Conservation (phyloP, 2,888 invertebrate genomes). For the Tachina fera region DNA sequence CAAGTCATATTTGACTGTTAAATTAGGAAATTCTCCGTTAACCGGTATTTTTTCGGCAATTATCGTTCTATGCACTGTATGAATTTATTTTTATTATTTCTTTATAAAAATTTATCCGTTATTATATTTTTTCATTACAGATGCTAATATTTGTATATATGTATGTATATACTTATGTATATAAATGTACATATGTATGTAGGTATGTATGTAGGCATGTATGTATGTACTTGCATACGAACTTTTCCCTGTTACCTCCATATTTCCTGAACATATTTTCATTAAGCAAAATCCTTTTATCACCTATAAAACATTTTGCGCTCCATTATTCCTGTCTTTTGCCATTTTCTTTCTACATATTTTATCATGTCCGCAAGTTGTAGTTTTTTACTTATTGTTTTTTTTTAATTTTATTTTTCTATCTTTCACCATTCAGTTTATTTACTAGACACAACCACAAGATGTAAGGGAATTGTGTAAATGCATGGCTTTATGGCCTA, state of each 20-base stretch:
- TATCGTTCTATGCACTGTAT: too few species aligned
- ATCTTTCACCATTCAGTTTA: conserved; percentile 33
- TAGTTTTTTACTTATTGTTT: not conserved
- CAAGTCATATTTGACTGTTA: too few species aligned
- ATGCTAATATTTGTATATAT: too few species aligned
- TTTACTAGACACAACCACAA: conserved; percentile 63
- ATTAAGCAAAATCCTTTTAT: conserved; percentile 65
- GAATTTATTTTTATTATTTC: too few species aligned
- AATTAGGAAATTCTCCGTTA: too few species aligned
- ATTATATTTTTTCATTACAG: too few species aligned
- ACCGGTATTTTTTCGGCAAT: too few species aligned
- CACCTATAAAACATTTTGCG: conserved; percentile 60
- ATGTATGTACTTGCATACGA: not conserved
- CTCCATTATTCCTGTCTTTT: conserved; percentile 18
- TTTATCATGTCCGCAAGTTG: conserved; percentile 60
- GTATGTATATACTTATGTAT: too few species aligned
- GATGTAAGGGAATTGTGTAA: conserved; percentile 61
- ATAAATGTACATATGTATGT: too few species aligned
- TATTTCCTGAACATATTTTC: conserved; percentile 49
- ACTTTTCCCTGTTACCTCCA: not conserved
- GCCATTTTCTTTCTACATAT: conserved; percentile 41
- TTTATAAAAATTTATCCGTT: too few species aligned
- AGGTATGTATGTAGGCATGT: too few species aligned
- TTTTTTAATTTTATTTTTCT: not conserved
- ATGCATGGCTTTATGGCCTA: conserved; percentile 57